Base-by-base conservation (phyloP, 2,888 invertebrate species). In the Catocala sponsa region DNA sequence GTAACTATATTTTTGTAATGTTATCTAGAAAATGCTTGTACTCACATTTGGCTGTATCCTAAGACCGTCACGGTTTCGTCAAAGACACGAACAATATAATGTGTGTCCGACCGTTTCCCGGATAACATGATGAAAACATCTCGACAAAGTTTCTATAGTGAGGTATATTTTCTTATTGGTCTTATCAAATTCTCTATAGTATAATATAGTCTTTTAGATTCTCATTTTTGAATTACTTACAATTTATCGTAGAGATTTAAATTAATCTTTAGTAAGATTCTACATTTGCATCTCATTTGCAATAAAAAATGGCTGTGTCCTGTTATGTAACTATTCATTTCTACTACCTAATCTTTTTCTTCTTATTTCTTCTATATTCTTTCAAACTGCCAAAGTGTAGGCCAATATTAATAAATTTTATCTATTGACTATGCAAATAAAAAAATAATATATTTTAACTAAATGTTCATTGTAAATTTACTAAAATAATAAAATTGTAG, bases 361-460 rank as follows among this genome's bases (percentile, higher is more conserved):
- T 15, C 7, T 10, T 12, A 12, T 44, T 6, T 15, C 7, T 10
- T 46, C 10, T 46, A 9, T 9, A 12, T 12, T 12, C 44, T 44
- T 44, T 13, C 13, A 38, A 38, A 7, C 35, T 38, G 35, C 35
- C 35, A 38, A 38, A 7, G 35, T 9, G 35, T 7, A 38, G 35
- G 35, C 35, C 35, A 38, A 38, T 38, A 9, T 38, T 6, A 38
- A 38, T 38, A 9, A 4, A 38, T 38, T 6, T 38, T 38, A 9
- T 38, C 35, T 38, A 38, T 38, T 43, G 11, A 9, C 32, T 55
- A 41, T 48, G 9, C 7, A 38, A 7, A 6, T 38, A 38, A 38
- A 38, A 10, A 46, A 32, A 46, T 50, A 57, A 49, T 15, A 49
- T 15, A 15, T 15, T 15, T 44, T 57, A 57, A 56, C 47, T 41